Conservation (phyloP, 2,888 invertebrate species). For the Cantharis flavilabris region DNA sequence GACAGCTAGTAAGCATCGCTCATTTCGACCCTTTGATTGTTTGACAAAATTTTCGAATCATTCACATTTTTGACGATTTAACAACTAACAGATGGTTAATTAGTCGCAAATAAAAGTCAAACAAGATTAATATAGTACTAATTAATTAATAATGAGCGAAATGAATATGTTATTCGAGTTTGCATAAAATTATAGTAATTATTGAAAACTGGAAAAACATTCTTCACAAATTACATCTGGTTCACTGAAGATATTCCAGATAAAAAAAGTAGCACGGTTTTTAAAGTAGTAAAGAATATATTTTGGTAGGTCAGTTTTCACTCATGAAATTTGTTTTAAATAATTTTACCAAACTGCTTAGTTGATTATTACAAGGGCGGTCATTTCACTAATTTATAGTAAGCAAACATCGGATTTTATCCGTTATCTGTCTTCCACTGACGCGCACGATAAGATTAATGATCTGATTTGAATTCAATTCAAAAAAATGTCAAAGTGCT, state of each 20-base stretch:
- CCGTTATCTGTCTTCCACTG: too few relatives aligned
- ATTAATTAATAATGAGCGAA: neutral
- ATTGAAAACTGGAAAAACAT: neutral
- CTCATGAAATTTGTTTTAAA: neutral
- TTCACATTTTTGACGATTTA: neutral
- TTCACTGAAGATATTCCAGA: neutral
- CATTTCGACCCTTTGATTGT: neutral
- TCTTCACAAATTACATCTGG: neutral
- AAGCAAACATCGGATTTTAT: too few relatives aligned
- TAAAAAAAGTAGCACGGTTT: neutral
- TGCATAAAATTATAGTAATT: neutral
- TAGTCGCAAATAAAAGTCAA: neutral
- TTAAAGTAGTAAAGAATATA: neutral
- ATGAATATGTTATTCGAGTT: neutral
- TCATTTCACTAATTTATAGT: too few relatives aligned
- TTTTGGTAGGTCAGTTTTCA: neutral
- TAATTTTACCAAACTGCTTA: too few relatives aligned
- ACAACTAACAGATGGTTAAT: neutral
- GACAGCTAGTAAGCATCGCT: too few relatives aligned
- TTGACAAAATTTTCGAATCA: neutral
- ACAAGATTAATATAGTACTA: neutral
- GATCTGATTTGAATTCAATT: too few relatives aligned
- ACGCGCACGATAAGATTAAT: too few relatives aligned
- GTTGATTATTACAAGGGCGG: too few relatives aligned
- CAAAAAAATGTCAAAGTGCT: too few relatives aligned